These are phyloP conservation scores for Lagopus leucura DNA, from an alignment of 2,113 vertebrate species.

Conservation along the genomic window DNA sequence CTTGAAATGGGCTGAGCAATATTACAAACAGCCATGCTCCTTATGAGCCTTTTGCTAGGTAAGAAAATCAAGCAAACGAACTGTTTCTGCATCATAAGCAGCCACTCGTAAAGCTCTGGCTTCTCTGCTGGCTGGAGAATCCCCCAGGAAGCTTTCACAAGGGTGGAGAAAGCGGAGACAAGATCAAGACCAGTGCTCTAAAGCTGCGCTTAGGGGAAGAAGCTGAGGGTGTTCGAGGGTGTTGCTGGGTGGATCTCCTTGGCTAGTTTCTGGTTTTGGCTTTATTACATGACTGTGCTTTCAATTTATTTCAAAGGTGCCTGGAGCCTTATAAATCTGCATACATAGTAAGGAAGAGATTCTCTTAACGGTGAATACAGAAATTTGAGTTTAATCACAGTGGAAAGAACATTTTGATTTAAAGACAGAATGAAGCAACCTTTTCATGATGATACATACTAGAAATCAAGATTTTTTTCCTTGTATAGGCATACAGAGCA, in stretches of 20 bases:
- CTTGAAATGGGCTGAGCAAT: neutral
- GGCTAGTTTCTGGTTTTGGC: conserved; percentile 60
- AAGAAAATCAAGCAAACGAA: neutral
- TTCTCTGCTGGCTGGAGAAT: conserved; percentile 36
- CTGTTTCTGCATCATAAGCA: neutral
- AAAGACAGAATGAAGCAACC: neutral
- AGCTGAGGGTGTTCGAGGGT: conserved; percentile 55
- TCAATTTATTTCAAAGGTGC: conserved; percentile 68
- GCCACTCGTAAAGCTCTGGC: rapidly evolving
- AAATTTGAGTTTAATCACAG: neutral
- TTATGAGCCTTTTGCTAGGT: neutral
- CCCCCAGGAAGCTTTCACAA: conserved; percentile 49
- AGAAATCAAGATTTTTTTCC: neutral
- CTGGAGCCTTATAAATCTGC: conserved; percentile 71
- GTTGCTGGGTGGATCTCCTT: conserved; percentile 69
- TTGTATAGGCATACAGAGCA: neutral
- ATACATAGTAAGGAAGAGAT: conserved; percentile 38
- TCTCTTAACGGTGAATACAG: conserved; percentile 6
- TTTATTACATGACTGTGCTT: conserved; percentile 55
- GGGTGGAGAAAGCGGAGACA: conserved; percentile 47
- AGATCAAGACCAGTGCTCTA: conserved; percentile 33
- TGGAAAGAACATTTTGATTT: conserved; percentile 9
- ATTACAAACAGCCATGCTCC: neutral
- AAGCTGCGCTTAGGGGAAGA: conserved; percentile 56
- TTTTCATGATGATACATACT: neutral